These are phyloP conservation scores for Hippasteria phrygiana DNA, from an alignment of 53 echinoderm and acorn worm species.

Conservation along the genomic window DNA sequence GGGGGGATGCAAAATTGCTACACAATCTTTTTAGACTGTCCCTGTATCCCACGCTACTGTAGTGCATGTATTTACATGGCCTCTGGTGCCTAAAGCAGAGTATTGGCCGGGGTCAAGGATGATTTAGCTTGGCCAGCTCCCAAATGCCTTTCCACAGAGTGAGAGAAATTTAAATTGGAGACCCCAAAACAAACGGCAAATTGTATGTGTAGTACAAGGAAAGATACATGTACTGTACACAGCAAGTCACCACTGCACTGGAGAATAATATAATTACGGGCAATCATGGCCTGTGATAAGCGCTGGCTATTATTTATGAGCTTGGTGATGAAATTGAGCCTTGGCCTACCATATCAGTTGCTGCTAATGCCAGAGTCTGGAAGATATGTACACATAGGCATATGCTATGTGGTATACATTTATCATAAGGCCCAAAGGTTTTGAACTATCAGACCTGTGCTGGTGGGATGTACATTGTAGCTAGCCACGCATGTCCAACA, in stretches of 20 bases:
- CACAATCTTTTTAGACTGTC: not conserved
- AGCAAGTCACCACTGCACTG: not conserved
- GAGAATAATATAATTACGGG: not conserved
- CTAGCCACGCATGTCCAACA: too few species aligned
- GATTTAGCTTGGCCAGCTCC: not conserved
- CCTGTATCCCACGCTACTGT: not conserved
- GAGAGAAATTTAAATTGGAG: not conserved
- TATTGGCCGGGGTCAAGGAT: not conserved
- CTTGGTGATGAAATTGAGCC: not conserved
- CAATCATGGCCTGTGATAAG: slow-evolving; percentile 1
- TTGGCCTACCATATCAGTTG: not conserved
- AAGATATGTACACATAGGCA: too few species aligned
- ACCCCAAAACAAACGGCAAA: not conserved
- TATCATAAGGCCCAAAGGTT: too few species aligned
- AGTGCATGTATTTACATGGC: not conserved
- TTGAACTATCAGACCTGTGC: too few species aligned
- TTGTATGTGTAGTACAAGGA: not conserved
- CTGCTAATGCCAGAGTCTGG: not conserved
- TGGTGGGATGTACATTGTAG: too few species aligned
- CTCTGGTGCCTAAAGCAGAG: not conserved
- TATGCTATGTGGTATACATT: too few species aligned
- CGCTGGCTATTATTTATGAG: not conserved
- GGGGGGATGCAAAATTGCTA: too few species aligned
- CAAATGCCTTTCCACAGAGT: not conserved
- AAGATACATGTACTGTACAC: too few species aligned